Percentiles rank a stretch among this genome's conserved stretches.
These are phyloP conservation scores for Eumaeus atala DNA, from an alignment of 1,140 invertebrate species.

Conservation along the genomic window DNA sequence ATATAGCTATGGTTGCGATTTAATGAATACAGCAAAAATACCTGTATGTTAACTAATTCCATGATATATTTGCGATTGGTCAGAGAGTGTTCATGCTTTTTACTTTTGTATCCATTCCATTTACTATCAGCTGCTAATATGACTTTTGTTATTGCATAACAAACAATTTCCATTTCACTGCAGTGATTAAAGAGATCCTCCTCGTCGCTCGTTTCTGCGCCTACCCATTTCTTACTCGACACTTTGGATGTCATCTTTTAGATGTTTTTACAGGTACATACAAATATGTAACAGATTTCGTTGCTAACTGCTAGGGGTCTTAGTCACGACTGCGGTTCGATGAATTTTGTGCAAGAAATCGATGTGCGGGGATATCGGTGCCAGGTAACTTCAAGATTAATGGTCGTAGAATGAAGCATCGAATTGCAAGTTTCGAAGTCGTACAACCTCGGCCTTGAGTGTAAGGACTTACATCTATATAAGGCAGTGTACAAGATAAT, in stretches of 20 bases:
- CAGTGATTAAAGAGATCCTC: constrained; percentile 54
- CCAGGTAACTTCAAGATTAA: no score
- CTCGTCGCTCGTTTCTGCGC: constrained; percentile 52
- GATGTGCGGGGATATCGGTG: constrained; percentile 48
- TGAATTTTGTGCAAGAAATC: constrained; percentile 43
- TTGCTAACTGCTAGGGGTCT: constrained; percentile 41
- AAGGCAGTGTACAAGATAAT: no score
- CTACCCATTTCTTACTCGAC: constrained; percentile 56
- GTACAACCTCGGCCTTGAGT: no score
- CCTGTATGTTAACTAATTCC: constrained; percentile 70
- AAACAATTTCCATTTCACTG: constrained; percentile 56
- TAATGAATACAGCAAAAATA: constrained; percentile 23
- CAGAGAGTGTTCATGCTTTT: constrained; percentile 39
- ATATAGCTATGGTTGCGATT: not conserved
- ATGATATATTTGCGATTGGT: constrained; percentile 65
- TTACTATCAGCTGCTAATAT: constrained; percentile 59
- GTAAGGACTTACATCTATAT: no score
- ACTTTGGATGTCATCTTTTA: constrained; percentile 46
- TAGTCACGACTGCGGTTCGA: constrained; percentile 41
- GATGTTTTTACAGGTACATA: no score
- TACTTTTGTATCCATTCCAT: constrained; percentile 46
- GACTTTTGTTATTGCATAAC: constrained; percentile 60
- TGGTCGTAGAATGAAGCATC: no score
- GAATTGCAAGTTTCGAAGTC: no score
- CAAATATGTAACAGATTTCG: constrained; percentile 20